Evolutionary conservation across 2,113 vertebrate genomes (phyloP).

Genomic region (Callionymus lyra): DNA sequence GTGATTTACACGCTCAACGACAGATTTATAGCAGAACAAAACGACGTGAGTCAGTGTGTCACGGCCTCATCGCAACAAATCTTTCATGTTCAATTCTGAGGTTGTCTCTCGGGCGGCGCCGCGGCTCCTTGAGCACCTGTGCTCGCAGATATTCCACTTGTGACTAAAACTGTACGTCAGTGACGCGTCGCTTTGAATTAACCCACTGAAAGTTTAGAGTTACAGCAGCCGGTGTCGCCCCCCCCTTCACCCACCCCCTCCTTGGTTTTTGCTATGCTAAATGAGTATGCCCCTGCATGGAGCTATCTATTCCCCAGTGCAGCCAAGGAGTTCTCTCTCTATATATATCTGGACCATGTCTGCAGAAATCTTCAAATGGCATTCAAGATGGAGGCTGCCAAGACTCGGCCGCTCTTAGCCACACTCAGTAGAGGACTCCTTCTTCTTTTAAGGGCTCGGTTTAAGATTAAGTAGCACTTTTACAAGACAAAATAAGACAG

Average conservation of each 20-base stretch:
- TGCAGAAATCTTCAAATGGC: slow-evolving; percentile 48
- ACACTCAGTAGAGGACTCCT: slow-evolving; percentile 9
- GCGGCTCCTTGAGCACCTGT: slow-evolving; percentile 15
- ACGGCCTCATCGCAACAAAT: slow-evolving; percentile 24
- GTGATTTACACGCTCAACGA: slow-evolving; percentile 28
- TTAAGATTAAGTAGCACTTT: too few relatives aligned
- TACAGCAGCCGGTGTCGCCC: slow-evolving; percentile 52
- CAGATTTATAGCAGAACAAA: slow-evolving; percentile 25
- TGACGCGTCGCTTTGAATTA: slow-evolving; percentile 45
- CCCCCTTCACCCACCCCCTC: slow-evolving; percentile 15
- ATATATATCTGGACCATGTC: slow-evolving; percentile 59
- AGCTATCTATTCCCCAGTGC: slow-evolving; percentile 49
- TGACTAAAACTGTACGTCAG: slow-evolving; percentile 26
- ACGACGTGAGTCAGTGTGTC: slow-evolving; percentile 24
- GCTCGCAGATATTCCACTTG: slow-evolving; percentile 11
- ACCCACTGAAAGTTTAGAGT: slow-evolving; percentile 37
- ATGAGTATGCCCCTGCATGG: slow-evolving; percentile 60
- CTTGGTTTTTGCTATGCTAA: slow-evolving; percentile 43
- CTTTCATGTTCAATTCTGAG: slow-evolving; percentile 20
- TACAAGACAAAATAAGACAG: too few relatives aligned
- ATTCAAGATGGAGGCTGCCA: slow-evolving; percentile 33
- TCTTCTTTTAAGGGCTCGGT: too few relatives aligned
- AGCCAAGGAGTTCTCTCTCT: slow-evolving; percentile 29
- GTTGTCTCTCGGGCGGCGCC: not conserved
- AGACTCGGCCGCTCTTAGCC: slow-evolving; percentile 29